phyloP scores from a whole-genome alignment of 2,113 vertebrate genomes.

The Sapayoa aenigma region DNA sequence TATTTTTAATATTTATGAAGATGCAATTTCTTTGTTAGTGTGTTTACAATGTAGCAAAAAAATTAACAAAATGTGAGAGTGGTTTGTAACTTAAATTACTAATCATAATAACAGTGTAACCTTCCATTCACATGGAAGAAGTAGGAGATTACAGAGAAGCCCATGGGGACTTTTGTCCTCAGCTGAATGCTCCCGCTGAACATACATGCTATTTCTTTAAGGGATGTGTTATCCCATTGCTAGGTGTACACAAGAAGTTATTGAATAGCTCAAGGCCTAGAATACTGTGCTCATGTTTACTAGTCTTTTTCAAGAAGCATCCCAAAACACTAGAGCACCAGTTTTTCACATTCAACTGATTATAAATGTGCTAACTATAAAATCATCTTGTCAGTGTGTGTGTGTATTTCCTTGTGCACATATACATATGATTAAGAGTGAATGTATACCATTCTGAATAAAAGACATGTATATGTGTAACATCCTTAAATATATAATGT shows the following conservation, averaged over 20 bases:
- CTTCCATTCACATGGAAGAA: background rate
- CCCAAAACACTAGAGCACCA: background rate
- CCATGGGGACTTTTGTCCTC: background rate
- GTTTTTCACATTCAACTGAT: background rate
- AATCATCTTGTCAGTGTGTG: background rate
- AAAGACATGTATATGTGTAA: background rate
- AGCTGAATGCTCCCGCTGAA: background rate
- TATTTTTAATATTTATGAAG: constrained; percentile 33
- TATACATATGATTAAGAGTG: background rate
- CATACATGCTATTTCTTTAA: background rate
- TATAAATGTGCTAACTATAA: background rate
- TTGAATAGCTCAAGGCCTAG: background rate
- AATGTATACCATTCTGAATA: background rate
- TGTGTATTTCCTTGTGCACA: background rate
- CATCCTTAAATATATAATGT: background rate
- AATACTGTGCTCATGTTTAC: background rate
- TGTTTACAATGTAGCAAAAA: background rate
- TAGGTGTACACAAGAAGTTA: background rate
- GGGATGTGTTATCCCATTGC: background rate
- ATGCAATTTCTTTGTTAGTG: background rate
- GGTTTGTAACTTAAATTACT: background rate
- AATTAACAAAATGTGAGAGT: background rate
- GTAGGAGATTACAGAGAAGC: background rate
- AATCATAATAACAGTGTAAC: background rate
- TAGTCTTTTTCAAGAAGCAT: background rate